These are phyloP conservation scores for Callospermophilus lateralis DNA, from an alignment of 2,113 vertebrate genomes.

Conservation along the genomic window DNA sequence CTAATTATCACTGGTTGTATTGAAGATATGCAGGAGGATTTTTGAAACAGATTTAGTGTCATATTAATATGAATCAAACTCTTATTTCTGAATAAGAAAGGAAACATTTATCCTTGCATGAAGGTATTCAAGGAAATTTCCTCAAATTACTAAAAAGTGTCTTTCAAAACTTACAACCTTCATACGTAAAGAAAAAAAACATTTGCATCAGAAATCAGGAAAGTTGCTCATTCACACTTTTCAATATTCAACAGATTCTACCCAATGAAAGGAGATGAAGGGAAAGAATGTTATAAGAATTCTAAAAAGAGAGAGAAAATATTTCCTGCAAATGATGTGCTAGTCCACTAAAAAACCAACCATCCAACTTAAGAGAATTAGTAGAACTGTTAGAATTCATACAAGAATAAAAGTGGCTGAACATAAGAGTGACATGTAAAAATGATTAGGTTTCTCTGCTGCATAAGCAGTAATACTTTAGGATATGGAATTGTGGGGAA, in stretches of 20 bases:
- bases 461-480: neutral
- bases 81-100: neutral
- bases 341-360: neutral
- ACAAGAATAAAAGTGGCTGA: neutral
- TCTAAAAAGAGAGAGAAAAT: neutral
- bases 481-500: no score
- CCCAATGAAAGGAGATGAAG: neutral
- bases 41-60: conserved; percentile 10
- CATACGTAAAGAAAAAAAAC: neutral
- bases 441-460: neutral
- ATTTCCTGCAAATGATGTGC: neutral
- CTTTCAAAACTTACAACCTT: neutral
- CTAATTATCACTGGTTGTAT: neutral
- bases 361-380: neutral
- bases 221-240: neutral
- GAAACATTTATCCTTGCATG: neutral
- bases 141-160: neutral
- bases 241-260: neutral
- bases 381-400: neutral
- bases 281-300: neutral
- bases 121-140: conserved; percentile 6
- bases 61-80: neutral
- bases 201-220: neutral
- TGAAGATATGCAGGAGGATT: neutral
- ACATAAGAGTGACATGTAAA: neutral